A percentile compares a stretch with the other conserved stretches of the same genome.
Evolutionary conservation across 2,888 invertebrate genomes (phyloP).

Genomic region (Epsilonema sp.): DNA sequence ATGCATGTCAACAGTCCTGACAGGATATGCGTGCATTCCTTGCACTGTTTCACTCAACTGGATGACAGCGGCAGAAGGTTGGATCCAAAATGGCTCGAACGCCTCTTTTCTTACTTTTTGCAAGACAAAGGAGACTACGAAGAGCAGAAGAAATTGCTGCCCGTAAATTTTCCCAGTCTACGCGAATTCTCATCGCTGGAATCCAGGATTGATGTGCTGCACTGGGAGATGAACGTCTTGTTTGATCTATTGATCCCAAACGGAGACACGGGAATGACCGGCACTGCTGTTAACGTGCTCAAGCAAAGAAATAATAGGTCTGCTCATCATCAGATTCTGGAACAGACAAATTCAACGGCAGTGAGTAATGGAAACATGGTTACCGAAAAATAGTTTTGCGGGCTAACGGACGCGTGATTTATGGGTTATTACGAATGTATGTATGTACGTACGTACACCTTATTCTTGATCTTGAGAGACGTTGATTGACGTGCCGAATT

Average conservation of each 20-base stretch:
- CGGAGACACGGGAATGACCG: background rate
- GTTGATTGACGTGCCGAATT: no score
- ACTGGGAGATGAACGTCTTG: background rate
- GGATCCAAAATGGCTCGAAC: background rate
- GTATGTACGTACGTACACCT: no score
- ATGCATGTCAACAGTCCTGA: background rate
- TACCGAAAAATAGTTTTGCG: no score
- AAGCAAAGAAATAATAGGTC: no score
- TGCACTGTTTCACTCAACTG: background rate
- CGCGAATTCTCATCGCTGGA: background rate
- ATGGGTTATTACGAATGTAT: no score
- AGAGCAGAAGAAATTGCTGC: no score
- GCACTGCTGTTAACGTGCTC: no score
- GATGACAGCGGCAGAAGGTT: background rate
- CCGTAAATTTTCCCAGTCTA: background rate
- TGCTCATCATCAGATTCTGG: no score
- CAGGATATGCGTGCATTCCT: background rate
- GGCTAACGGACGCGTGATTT: no score
- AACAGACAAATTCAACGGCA: no score
- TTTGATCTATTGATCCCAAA: background rate
- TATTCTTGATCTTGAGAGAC: no score
- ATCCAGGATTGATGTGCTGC: background rate
- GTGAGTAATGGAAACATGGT: no score
- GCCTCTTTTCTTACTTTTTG: background rate
- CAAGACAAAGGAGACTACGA: background rate